These are phyloP conservation scores for Odocoileus virginianus DNA, from an alignment of 2,113 vertebrate genomes.

Conservation along the genomic window DNA sequence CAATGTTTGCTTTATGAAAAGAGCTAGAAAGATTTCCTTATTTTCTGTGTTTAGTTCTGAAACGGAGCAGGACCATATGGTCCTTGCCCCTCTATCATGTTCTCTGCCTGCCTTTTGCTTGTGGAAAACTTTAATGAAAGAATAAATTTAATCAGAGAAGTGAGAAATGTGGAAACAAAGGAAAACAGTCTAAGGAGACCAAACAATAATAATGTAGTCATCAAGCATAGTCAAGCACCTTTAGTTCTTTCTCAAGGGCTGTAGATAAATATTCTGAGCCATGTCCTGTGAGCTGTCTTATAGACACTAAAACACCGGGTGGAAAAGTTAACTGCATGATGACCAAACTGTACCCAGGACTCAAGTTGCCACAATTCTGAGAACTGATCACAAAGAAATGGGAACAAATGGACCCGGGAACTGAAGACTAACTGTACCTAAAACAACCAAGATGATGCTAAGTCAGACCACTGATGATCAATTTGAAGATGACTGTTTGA, in stretches of 20 bases:
- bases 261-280: neutral
- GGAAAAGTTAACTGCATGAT: neutral
- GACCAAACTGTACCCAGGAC: neutral
- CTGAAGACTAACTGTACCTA: neutral
- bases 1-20: neutral
- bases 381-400: neutral
- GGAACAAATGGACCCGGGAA: neutral
- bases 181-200: neutral
- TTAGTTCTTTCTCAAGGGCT: neutral
- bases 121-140: neutral
- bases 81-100: neutral
- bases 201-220: neutral
- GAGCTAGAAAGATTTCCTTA: neutral
- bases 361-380: fast-evolving
- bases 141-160: neutral
- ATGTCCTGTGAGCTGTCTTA: neutral
- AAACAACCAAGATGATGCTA: neutral
- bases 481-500: neutral
- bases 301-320: neutral
- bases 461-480: neutral
- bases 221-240: neutral
- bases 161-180: neutral
- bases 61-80: neutral
- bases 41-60: neutral
- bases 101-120: neutral